These are phyloP conservation scores for Heteronetta atricapilla DNA, from an alignment of 2,113 vertebrate species.

Conservation along the genomic window DNA sequence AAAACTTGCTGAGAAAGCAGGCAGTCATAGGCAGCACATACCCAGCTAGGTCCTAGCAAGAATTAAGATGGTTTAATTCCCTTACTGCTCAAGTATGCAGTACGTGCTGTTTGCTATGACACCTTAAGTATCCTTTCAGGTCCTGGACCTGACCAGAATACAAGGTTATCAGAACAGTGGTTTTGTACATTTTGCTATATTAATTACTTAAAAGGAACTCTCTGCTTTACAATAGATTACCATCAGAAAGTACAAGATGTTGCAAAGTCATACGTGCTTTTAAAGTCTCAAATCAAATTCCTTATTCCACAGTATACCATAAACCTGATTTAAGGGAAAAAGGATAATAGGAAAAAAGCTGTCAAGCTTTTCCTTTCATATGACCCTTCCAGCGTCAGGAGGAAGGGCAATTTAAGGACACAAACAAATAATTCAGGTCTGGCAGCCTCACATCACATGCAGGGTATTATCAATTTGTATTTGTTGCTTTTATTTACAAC, in stretches of 20 bases:
- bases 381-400: neutral
- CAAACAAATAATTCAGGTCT: neutral
- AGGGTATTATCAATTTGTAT: neutral
- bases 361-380: neutral
- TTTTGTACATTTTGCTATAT: neutral
- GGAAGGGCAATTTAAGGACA: slow-evolving; percentile 1
- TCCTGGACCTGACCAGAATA: slow-evolving; percentile 6
- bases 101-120: neutral
- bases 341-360: neutral
- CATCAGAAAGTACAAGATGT: neutral
- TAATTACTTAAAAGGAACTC: neutral
- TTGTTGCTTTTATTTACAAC: slow-evolving; percentile 19
- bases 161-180: neutral
- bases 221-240: neutral
- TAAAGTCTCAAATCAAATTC: neutral
- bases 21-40: neutral
- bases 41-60: neutral
- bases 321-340: neutral
- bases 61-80: slow-evolving; percentile 44
- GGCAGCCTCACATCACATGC: neutral
- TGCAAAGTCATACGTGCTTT: neutral
- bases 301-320: neutral
- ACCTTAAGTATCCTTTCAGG: neutral
- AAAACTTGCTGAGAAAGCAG: slow-evolving; percentile 63
- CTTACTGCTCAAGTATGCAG: slow-evolving; percentile 10